Evolutionary conservation across 1,140 invertebrate genomes (phyloP), one percentile per base, ranked within the genome.

Genomic region (Sycobia sp.): DNA sequence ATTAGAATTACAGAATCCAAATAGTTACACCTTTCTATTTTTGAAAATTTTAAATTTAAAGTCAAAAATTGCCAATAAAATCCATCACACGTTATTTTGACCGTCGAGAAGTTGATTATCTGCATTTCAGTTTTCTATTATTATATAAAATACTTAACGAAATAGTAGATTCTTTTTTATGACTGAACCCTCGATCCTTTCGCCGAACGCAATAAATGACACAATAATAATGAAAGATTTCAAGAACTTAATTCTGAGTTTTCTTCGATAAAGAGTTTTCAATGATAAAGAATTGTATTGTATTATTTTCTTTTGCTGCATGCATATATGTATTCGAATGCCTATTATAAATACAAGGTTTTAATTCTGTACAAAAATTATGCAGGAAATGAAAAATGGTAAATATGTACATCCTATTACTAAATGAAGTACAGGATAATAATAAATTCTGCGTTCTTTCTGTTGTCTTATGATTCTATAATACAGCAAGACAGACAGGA

Each of bases 341-440:
- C 34, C 46, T 46, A 50, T 13, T 41, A 16, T n/a, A n/a, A n/a
- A n/a, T n/a, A n/a, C n/a, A n/a, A 22, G 39, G 46, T 39, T 61
- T 41, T 57, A 43, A 59, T 44, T 44, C n/a, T 25, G 47, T 47
- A 56, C 54, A 61, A 61, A 62, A 41, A 16, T 54, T 29, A 18
- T 43, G 27, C 4, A 51, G 14, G 8, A 38, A 39, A 25, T 63
- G 44, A 16, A 58, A 44, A 39, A 27, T 47, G 29, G 4, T 39
- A 39, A 39, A 9, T 14, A 39, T 4, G 38, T 39, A 39, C 38
- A 39, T n/a, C 7, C 36, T 14, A 9, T 38, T 38, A 38, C 10
- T 38, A 14, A 14, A 38, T 14, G 16, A 38, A 38, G 10, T 38
- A 11, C 16, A 38, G 16, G n/a, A n/a, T n/a, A n/a, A n/a, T n/a